Conservation (phyloP, 1,140 invertebrate genomes). For the Trachymyrmex septentrionalis region DNA sequence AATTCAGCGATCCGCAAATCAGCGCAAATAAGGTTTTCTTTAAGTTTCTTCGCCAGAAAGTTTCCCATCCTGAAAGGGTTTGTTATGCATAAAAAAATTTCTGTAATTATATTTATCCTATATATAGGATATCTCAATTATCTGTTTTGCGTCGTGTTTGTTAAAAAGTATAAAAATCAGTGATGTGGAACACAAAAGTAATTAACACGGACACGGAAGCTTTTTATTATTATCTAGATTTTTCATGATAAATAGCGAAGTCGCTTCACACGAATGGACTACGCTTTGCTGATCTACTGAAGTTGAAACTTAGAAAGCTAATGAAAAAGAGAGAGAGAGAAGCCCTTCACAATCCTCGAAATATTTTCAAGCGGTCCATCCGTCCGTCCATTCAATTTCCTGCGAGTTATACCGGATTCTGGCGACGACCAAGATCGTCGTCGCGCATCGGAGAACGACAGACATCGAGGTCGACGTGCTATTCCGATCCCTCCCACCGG, state of each 20-base stretch:
- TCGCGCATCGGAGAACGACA: conserved; percentile 11
- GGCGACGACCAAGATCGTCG: conserved; percentile 27
- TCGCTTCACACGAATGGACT: background rate
- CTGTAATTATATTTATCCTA: background rate
- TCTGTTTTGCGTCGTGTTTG: background rate
- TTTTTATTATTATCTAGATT: background rate
- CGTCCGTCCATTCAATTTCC: conserved; percentile 44
- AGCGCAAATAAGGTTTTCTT: too few species aligned
- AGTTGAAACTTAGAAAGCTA: background rate
- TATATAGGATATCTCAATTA: background rate
- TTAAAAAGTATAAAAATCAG: background rate
- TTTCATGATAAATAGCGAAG: background rate
- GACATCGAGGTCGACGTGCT: conserved; percentile 38
- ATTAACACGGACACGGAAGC: background rate
- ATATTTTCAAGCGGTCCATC: conserved; percentile 12
- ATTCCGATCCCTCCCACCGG: background rate
- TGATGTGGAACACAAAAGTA: background rate
- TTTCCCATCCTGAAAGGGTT: too few species aligned
- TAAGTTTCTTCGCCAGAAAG: too few species aligned
- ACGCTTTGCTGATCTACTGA: background rate
- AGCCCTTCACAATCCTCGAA: background rate
- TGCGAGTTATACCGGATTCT: background rate
- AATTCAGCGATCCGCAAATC: too few species aligned
- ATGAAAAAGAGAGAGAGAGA: background rate
- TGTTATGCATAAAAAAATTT: background rate